phyloP scores from a whole-genome alignment of 2,888 invertebrate species.

The Caenorhabditis wallacei region DNA sequence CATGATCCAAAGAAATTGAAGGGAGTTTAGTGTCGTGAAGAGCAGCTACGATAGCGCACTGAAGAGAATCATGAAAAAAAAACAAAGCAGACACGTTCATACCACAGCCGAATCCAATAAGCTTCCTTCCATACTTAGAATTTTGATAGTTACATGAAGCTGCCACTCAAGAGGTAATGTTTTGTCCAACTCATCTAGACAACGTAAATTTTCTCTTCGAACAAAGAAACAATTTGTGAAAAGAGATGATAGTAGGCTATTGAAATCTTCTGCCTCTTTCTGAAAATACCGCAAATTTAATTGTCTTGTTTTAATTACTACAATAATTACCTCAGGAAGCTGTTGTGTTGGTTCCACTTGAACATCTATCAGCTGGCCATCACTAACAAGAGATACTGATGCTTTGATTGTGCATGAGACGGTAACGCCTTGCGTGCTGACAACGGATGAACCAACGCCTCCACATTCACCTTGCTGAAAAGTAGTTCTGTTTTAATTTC shows the following conservation, averaged over 20 bases:
- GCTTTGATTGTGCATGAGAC: constrained; percentile 66
- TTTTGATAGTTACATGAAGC: constrained; percentile 47
- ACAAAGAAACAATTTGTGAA: constrained; percentile 42
- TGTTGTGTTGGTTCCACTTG: constrained; percentile 55
- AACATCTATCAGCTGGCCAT: constrained; percentile 52
- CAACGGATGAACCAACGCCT: constrained; percentile 68
- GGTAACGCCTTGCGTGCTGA: constrained; percentile 63
- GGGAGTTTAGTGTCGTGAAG: constrained; percentile 62
- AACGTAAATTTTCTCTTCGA: constrained; percentile 37
- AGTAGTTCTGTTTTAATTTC: no score
- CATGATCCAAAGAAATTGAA: constrained; percentile 58
- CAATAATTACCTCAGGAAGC: constrained; percentile 50
- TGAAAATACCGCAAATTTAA: constrained; percentile 2
- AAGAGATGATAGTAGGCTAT: constrained; percentile 20
- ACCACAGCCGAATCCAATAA: constrained; percentile 56
- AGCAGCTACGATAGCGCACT: constrained; percentile 62
- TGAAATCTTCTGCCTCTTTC: constrained; percentile 59
- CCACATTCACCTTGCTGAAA: constrained; percentile 68
- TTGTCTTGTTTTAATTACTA: background rate
- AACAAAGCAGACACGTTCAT: background rate
- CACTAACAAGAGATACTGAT: constrained; percentile 60
- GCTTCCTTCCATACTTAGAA: constrained; percentile 46
- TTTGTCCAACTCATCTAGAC: constrained; percentile 15
- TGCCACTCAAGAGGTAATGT: constrained; percentile 51
- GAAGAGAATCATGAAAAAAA: background rate